Evolutionary conservation across 2,797 vertebrate genomes (phyloP).

Genomic region (Capromys pilorides): DNA sequence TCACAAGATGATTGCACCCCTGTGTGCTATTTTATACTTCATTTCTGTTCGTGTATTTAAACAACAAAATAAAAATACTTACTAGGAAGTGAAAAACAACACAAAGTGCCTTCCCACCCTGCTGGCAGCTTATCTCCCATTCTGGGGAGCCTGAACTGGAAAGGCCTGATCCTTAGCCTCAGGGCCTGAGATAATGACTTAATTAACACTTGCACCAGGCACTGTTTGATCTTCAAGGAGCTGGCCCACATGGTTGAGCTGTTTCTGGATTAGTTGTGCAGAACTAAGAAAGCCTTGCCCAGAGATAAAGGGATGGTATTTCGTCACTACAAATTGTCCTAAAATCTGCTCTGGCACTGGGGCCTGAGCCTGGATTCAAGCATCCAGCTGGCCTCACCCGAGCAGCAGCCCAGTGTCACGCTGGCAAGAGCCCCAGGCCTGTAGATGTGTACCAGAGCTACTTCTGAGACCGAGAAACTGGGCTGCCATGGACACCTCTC

Average conservation of each 20-base stretch:
- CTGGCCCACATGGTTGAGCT: constrained; percentile 38
- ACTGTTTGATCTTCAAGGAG: constrained; percentile 70
- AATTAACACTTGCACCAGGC: constrained; percentile 51
- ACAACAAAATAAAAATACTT: constrained; percentile 17
- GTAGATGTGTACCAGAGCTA: too few species aligned
- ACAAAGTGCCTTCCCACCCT: neutral
- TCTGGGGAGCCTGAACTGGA: constrained; percentile 61
- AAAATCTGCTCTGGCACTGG: constrained; percentile 10
- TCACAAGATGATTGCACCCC: neutral
- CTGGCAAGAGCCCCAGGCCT: neutral
- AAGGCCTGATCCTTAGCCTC: constrained; percentile 58
- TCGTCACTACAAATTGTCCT: constrained; percentile 59
- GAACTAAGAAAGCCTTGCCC: constrained; percentile 65
- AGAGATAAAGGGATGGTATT: constrained; percentile 62
- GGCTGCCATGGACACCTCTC: neutral
- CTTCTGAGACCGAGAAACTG: neutral
- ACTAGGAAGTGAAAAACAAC: constrained; percentile 18
- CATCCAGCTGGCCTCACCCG: neutral
- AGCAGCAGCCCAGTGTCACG: neutral
- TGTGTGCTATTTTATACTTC: neutral
- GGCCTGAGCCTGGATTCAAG: neutral
- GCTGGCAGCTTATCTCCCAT: neutral
- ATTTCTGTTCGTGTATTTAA: constrained; percentile 24
- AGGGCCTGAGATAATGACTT: constrained; percentile 35
- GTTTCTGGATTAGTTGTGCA: constrained; percentile 52